Conservation (phyloP, 2,888 invertebrate species). For the Lampropteryx suffumata region DNA sequence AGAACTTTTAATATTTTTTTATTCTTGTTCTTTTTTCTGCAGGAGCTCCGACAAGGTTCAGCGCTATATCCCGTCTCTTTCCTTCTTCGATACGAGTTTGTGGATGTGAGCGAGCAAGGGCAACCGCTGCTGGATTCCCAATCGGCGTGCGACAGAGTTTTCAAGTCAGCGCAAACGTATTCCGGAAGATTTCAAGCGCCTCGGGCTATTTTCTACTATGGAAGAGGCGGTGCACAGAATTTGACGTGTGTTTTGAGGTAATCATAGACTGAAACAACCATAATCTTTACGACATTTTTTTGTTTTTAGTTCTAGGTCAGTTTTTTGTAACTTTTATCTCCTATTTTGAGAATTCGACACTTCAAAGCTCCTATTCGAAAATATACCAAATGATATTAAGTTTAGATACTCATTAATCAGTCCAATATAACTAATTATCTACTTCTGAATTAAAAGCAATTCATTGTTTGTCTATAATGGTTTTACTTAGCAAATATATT, state of each 20-base stretch:
- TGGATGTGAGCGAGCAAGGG: constrained; percentile 88
- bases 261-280: too few relatives aligned
- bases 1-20: constrained; percentile 13
- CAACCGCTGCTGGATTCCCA: constrained; percentile 81
- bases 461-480: constrained; percentile 1
- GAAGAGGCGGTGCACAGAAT: constrained; percentile 90
- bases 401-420: too few relatives aligned
- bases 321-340: too few relatives aligned
- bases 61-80: constrained; percentile 90
- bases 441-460: background rate
- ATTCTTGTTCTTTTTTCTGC: constrained; percentile 33
- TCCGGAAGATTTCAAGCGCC: constrained; percentile 88
- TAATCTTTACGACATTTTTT: background rate
- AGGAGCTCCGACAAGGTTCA: constrained; percentile 89
- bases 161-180: constrained; percentile 79
- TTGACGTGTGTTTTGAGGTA: constrained; percentile 88
- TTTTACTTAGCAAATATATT: constrained; percentile 1
- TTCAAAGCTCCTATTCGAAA: too few relatives aligned
- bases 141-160: constrained; percentile 85
- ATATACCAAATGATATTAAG: too few relatives aligned
- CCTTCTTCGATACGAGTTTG: constrained; percentile 91
- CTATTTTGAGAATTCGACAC: too few relatives aligned
- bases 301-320: too few relatives aligned
- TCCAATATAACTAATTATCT: background rate
- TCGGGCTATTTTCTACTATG: constrained; percentile 91